Evolutionary conservation across 2,113 vertebrate genomes (phyloP), one percentile per base, ranked within the genome.

Genomic region (Atlantisia rogersi): DNA sequence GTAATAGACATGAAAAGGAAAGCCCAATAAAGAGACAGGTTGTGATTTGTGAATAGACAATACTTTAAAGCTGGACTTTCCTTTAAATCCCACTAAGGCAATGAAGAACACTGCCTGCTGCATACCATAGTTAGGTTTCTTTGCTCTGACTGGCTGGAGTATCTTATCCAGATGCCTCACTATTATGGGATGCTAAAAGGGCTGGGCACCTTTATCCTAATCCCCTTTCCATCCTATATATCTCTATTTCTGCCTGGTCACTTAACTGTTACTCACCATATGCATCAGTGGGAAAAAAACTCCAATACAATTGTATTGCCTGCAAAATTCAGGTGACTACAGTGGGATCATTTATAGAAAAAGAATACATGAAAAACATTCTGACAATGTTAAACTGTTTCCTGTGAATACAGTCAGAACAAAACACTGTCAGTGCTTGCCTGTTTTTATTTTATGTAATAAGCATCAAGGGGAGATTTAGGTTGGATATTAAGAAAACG

Each of bases 211-310:
- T 62, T 62, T 35, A 70, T 25, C 10, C 37, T 60, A 82, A 62
- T 18, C 20, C 4, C 6, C 11, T 73, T 80, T 76, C 37, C 48
- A 8, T 35, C 35, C 19, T 13, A 3, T 20, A 26, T 20, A 22
- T 37, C 53, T 55, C 46, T 29, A 0, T 63, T 40, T 48, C 18
- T 87, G 74, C 9, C 19, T 44, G 3, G 20, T 82, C 21, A 35
- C 26, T 59, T 37, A 84, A 83, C 42, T 52, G 37, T 16, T 87
- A 19, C 22, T 75, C 12, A 35, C 6, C 14, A 16, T 26, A 42
- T 20, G 10, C 10, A 64, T 2, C 0, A 0, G 15, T 21, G 11
- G 39, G 29, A 26, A 58, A 90, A 56, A 59, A 31, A 1, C 3
- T 29, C 15, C 9, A 12, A 42, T 39, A 52, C 7, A 76, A 79